Base-by-base conservation (phyloP, 2,888 invertebrate genomes). In the Dione vanillae region DNA sequence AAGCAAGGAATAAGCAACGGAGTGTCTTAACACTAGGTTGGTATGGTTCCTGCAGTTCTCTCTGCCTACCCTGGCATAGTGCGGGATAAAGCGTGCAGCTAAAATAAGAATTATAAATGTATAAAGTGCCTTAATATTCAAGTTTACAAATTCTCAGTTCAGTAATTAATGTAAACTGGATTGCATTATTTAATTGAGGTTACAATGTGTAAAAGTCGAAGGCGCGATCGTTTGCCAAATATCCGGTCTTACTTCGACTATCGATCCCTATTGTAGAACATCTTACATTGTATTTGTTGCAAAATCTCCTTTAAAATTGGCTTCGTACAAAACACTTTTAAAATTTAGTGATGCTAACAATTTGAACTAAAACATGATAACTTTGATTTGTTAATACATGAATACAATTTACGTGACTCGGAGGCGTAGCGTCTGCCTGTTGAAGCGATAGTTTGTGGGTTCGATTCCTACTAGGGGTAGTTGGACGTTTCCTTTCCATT, bases 151-250 rank as follows among this genome's bases (percentile, higher is more conserved):
- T 49, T 49, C 19, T 19, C 12, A 49, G 11, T 49, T 11, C 11
- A 52, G 2, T 64, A 51, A 67, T 67, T 47, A 64, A 37, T 56
- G 45, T 52, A 66, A 69, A 66, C 35, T 56, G 66, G 59, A 67
- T 65, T 67, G 41, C 62, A 43, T 40, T 62, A 58, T 62, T 45
- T 11, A 54, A 68, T 62, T 37, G 52, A 68, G 62, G 68, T 68
- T 68, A 54, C 43, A 52, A 45, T 35, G 37, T 62, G 61, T 68
- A 43, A 62, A 20, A 62, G 45, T 62, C 62, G 64, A 19, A n/a
- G 49, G 68, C 54, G 45, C 68, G 69, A 62, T 70, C 72, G 76
- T 83, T 91, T 90, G 87, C 91, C 86, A 88, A 84, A 92, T 89
- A 88, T 91, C 89, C 90, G 89, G 81, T 77, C 75, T 76, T 76